Base-by-base conservation (phyloP, 2,797 vertebrate species). In the Garrulus glandarius region DNA sequence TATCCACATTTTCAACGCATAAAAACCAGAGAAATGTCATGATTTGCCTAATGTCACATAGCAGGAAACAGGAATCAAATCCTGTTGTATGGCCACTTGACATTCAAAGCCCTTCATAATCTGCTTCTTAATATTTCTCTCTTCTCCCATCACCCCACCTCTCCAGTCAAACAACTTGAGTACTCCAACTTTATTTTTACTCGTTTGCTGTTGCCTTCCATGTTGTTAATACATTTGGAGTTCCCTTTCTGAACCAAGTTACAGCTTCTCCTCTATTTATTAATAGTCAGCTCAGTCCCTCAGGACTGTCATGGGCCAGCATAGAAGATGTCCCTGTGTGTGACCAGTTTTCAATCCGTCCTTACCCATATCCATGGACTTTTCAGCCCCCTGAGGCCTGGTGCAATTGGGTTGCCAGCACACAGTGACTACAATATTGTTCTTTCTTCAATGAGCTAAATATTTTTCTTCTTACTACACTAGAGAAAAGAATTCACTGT, bases 31-130 rank as follows among this genome's bases (percentile, higher is more conserved):
- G 26, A 94, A 94, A 93, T 84, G 89, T 92, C 92, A 91, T 91
- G 68, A 93, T 89, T 95, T 96, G 79, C 79, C 72, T 92, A 96
- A 93, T 94, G 87, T 89, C 89, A 93, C 68, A 87, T 80, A 92
- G 63, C 92, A 95, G 95, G 86, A 91, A 94, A 87, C 43, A 93
- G 78, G 90, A 96, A 91, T 91, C 91, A 92, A 94, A 80, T 81
- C 79, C 87, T 26, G 60, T 93, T 94, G 82, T 91, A 87, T 49
- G 84, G 78, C 87, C 91, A 96, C 95, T 96, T 92, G 95, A 96
- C 95, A 96, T 96, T 97, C 92, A 97, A 92, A 94, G n/a, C 75
- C 61, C 89, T 92, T 87, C 87, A 72, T 60, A 87, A 96, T 55
- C 65, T 72, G 26, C 76, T 89, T 96, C 87, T 69, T 77, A 75